Evolutionary conservation across 2,113 vertebrate species (phyloP), one percentile per base, ranked within the genome.

Genomic region (Neolamprologus kungweensis): DNA sequence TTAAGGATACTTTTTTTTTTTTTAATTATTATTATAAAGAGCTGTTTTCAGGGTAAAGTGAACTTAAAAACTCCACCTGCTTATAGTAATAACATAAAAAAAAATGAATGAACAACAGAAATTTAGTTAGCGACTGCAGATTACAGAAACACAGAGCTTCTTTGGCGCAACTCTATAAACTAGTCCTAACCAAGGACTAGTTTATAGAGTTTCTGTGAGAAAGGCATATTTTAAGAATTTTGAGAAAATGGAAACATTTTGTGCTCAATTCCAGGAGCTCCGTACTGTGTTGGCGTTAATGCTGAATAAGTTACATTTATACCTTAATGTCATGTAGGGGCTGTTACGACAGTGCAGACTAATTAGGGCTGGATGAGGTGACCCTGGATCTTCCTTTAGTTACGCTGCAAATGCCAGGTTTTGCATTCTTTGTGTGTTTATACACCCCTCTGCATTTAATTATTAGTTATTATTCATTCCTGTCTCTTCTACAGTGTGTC

Each of bases 141-240:
- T 75, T 47, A 75, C 23, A 75, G 23, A 45, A 47, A 47, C 40
- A 28, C 68, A 11, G 40, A 45, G 13, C 37, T 26, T 73, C 68
- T 50, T 0, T 26, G 9, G 23, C 0, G 2, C 9, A 19, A 0
- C 55, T 58, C 55, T 58, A 16, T 58, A 28, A 58, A 58, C 26
- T 58, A 28, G 26, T 58, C 13, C 55, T 58, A 75, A 28, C 68
- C 23, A 75, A 28, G 23, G 1, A 47, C 68, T 17, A 60, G 28
- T 31, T 28, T 21, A 23, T 17, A 78, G 23, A 78, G 19, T 0
- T 40, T 21, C 42, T 63, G 42, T 28, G 21, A 53, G 17, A n/a
- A 51, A 54, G 0, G 9, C 17, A 78, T 5, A 12, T 50, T 50
- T 78, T 19, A 31, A 31, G 10, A 50, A 50, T 31, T 78, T 31